Evolutionary conservation across 2,113 vertebrate genomes (phyloP), one percentile per base, ranked within the genome.

Genomic region (Thymallus thymallus): DNA sequence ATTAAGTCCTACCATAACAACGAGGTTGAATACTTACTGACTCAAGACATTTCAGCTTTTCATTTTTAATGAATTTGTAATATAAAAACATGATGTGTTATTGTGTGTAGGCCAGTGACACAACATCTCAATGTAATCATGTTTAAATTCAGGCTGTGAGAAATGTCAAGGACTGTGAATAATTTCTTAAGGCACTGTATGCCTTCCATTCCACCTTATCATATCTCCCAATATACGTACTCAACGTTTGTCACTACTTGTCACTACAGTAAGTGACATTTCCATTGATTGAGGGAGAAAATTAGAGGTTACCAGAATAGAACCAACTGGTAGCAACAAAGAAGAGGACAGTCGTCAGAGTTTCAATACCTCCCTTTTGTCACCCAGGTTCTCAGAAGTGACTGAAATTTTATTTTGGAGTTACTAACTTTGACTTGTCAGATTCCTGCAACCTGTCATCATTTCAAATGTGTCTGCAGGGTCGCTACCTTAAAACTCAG

Each of bases 401-500:
- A 86, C 88, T 86, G 78, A 67, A 91, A 87, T 88, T 88, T 88
- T 86, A 90, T 93, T 87, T 91, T 87, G 84, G 82, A 91, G 88
- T 88, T 89, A 82, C 88, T 90, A 91, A 82, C 84, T 80, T 90
- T 86, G 83, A 86, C 89, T 92, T 91, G 91, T 91, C 91, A 91
- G 86, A 87, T 91, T 91, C 84, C 74, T 88, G 84, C 88, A 91
- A 90, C 87, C 88, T 90, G 90, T 85, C 90, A 91, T 93, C 88
- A 88, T 90, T 93, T 93, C 58, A 79, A 86, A 87, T 72, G 9
- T 86, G 86, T 88, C 82, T 83, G 69, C 62, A 74, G 81, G 71
- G 81, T 75, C 87, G 87, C 84, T 58, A 91, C 88, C 93, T 77
- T 92, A 91, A 90, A 89, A 90, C 90, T 91, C 84, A 87, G 87